Evolutionary conservation across 1,140 invertebrate genomes (phyloP).

Genomic region (Helicoverpa armigera): DNA sequence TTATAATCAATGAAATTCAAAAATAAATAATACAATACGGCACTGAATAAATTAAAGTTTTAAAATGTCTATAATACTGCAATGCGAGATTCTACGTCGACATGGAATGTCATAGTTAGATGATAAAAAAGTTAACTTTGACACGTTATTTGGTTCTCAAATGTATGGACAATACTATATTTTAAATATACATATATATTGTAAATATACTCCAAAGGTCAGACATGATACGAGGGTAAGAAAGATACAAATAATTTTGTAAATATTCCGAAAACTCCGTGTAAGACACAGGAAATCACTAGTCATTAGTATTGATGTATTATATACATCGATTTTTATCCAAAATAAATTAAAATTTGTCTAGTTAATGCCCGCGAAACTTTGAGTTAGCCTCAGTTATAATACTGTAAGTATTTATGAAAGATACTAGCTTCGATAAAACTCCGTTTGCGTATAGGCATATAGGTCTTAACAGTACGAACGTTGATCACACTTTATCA

Average conservation of each 20-base stretch:
- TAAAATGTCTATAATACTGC: conserved; percentile 20
- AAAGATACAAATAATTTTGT: neutral
- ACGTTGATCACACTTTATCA: conserved; percentile 49
- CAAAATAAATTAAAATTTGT: conserved; percentile 44
- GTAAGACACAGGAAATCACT: neutral
- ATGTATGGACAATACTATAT: too few species aligned
- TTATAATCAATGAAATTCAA: conserved; percentile 26
- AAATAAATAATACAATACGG: conserved; percentile 12
- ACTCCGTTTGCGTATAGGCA: too few species aligned
- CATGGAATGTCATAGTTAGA: conserved; percentile 27
- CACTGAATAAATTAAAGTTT: conserved; percentile 7
- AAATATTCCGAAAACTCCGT: neutral
- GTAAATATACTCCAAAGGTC: neutral
- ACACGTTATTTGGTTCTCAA: conserved; percentile 2
- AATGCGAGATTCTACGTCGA: conserved; percentile 39
- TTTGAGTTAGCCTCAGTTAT: too few species aligned
- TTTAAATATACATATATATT: neutral
- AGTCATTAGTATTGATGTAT: neutral
- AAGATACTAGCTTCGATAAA: too few species aligned
- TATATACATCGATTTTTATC: conserved; percentile 1
- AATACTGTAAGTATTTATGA: too few species aligned
- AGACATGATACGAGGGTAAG: neutral
- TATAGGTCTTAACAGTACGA: conserved; percentile 10
- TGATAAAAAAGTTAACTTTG: conserved; percentile 5
- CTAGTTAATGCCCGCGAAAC: conserved; percentile 21